phyloP scores from a whole-genome alignment of 1,140 invertebrate species.

The Arctopsyche grandis region DNA sequence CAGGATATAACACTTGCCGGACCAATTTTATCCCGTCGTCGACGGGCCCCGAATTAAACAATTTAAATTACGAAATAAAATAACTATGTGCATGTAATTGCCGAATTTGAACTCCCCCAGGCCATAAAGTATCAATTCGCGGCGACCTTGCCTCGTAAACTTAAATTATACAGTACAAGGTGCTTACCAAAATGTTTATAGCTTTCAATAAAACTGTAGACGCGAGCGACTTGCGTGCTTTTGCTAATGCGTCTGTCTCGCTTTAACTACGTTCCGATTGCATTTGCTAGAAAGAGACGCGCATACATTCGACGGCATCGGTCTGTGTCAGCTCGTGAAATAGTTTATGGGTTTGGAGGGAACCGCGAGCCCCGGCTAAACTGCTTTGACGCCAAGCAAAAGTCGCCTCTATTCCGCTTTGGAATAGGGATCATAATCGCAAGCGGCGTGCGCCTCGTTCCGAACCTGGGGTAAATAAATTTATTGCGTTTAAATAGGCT shows the following conservation, averaged over 20 bases:
- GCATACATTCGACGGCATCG: constrained; percentile 8
- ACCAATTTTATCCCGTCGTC: constrained; percentile 1
- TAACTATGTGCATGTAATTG: neutral
- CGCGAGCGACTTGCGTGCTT: neutral
- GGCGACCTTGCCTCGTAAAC: constrained; percentile 53
- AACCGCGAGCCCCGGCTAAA: constrained; percentile 12
- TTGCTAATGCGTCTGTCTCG: constrained; percentile 18
- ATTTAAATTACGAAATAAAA: neutral
- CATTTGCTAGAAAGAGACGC: constrained; percentile 37
- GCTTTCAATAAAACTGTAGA: constrained; percentile 54
- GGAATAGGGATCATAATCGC: constrained; percentile 49
- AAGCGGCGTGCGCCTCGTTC: constrained; percentile 21
- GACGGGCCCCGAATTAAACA: neutral
- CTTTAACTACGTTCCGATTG: constrained; percentile 6
- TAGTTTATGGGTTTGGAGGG: constrained; percentile 54
- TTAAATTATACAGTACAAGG: constrained; percentile 52
- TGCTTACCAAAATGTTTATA: constrained; percentile 55
- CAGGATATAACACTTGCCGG: constrained; percentile 42
- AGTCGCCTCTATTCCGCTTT: constrained; percentile 52
- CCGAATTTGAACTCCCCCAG: neutral
- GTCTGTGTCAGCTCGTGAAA: constrained; percentile 24
- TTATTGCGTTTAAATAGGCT: constrained; percentile 67
- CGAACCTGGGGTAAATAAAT: constrained; percentile 52
- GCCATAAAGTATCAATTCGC: constrained; percentile 49
- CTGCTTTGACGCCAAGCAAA: constrained; percentile 47